Conservation (phyloP, 2,888 invertebrate species). For the Pachydiplax longipennis region DNA sequence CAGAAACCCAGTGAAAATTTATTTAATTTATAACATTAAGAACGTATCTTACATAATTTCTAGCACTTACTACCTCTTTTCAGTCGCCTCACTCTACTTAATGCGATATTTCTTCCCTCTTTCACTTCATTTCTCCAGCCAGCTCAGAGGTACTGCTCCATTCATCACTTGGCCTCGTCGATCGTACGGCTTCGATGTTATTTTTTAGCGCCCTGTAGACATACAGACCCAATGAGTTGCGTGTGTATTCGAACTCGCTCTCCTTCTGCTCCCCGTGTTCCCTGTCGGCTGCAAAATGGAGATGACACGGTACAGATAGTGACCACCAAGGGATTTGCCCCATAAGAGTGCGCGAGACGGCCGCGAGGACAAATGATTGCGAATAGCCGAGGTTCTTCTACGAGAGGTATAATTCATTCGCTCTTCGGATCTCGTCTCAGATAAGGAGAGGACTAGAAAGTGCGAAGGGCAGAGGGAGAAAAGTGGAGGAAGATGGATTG, state of each 20-base stretch:
- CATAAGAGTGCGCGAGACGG: not conserved
- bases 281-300: not conserved
- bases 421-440: not conserved
- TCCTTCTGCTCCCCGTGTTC: not conserved
- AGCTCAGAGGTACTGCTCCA: not conserved
- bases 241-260: not conserved
- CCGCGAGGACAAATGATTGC: conserved; percentile 22
- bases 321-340: not conserved
- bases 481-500: not conserved
- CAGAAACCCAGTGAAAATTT: too few species aligned
- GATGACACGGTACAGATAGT: conserved; percentile 11
- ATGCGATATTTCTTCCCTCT: not conserved
- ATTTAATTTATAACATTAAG: too few species aligned
- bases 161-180: not conserved
- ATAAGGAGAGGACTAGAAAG: not conserved
- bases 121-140: not conserved
- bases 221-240: not conserved
- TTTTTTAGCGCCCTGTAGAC: not conserved
- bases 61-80: not conserved
- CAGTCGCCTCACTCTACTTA: not conserved
- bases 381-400: not conserved
- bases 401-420: not conserved
- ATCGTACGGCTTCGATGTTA: not conserved
- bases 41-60: too few species aligned
- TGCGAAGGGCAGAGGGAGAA: not conserved